Percentiles rank a stretch among this genome's conserved stretches.
These are phyloP conservation scores for Ctenomys sociabilis DNA, from an alignment of 2,113 vertebrate species.

Conservation along the genomic window DNA sequence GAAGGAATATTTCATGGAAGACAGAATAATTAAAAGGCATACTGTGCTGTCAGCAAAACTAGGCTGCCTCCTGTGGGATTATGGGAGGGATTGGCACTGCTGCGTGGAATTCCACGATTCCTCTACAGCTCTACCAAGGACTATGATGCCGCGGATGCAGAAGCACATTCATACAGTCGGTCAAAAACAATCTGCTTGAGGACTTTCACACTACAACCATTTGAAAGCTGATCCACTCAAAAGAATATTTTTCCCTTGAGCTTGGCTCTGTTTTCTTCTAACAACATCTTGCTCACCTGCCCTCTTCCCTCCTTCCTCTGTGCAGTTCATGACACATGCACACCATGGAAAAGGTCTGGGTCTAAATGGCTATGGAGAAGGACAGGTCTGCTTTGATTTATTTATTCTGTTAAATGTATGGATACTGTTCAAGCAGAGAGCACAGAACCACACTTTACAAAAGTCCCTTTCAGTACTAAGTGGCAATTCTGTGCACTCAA, in stretches of 20 bases:
- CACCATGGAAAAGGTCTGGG: neutral
- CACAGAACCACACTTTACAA: neutral
- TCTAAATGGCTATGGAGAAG: neutral
- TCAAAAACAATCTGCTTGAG: neutral
- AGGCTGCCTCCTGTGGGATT: conserved; percentile 47
- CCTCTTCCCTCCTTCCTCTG: neutral
- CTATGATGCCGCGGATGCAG: neutral
- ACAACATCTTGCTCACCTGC: neutral
- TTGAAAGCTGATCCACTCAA: neutral
- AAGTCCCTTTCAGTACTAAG: neutral
- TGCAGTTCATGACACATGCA: rapidly evolving
- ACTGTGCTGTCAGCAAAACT: conserved; percentile 79
- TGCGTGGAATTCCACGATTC: rapidly evolving
- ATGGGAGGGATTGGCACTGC: neutral
- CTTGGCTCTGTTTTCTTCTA: rapidly evolving
- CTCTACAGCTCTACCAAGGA: rapidly evolving
- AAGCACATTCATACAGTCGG: too few relatives aligned
- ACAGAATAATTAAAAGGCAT: conserved; percentile 84
- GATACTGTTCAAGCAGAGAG: rapidly evolving
- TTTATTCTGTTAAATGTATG: neutral
- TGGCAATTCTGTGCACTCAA: neutral
- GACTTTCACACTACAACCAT: neutral
- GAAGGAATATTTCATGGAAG: conserved; percentile 80
- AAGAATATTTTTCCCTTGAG: neutral
- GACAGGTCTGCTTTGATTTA: neutral